Evolutionary conservation across 2,113 vertebrate genomes (phyloP), one percentile per base, ranked within the genome.

Genomic region (Eretmochelys imbricata): DNA sequence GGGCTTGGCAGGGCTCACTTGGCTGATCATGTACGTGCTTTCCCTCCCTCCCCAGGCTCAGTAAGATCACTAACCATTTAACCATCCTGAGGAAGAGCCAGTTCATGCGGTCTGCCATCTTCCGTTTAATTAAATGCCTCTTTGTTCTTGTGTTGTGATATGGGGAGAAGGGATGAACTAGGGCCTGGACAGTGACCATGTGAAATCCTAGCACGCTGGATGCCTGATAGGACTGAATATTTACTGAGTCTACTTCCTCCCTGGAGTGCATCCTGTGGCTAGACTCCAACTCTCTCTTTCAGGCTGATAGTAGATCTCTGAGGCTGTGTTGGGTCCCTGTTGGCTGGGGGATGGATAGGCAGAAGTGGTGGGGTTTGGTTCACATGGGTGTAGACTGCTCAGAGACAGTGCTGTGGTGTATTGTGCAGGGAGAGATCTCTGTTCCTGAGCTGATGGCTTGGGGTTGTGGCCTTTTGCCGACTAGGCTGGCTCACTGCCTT

Each of bases 21-120:
- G 20, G 0, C 27, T 97, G 84, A 94, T 65, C 35, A 27, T 25
- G 1, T 87, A 27, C 86, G 51, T 82, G 90, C 54, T 95, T 97
- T 80, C 62, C 95, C 84, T 82, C 29, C 87, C 93, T 75, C 93
- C 65, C 38, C 96, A 99, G 99, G 98, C 98, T 99, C 89, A 99
- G 99, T 97, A 99, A 99, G 98, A 99, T 99, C 97, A 99, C 99
- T 62, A 99, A 99, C 95, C 99, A 99, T 94, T 96, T 99, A 90
- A 99, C 99, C 35, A 99, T 99, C 92, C 99, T 99, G 93, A 98
- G 99, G 96, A 99, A 99, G 96, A 99, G 99, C 97, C 99, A 99
- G 98, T 99, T 99, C 97, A 99, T 99, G 99, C 99, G 99, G 95
- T 89, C 31, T 49, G 29, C 46, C 19, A 2, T 10, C 48, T n/a